Conservation (phyloP, 2,797 vertebrate genomes). For the Zonotrichia albicollis region DNA sequence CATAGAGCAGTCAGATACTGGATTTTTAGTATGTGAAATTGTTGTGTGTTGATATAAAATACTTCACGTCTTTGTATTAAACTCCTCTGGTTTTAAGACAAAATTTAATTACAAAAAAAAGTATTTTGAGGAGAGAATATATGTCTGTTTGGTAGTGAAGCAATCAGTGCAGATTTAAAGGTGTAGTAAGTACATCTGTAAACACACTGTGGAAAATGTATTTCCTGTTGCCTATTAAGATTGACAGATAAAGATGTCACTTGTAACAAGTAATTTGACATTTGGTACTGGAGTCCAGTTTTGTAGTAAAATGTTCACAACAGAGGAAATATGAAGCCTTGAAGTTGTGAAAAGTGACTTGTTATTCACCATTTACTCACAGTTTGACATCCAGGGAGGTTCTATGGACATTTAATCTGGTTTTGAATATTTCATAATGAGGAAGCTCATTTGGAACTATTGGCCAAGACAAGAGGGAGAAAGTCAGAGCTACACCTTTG, state of each 20-base stretch:
- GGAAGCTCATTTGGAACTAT: background rate
- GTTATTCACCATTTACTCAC: background rate
- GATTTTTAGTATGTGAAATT: background rate
- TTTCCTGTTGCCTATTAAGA: background rate
- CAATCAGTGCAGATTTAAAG: background rate
- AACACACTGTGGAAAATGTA: background rate
- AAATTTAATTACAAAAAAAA: background rate
- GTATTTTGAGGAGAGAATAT: background rate
- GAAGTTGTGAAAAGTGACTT: background rate
- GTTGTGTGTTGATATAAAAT: background rate
- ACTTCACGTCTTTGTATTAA: background rate
- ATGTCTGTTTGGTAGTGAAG: background rate
- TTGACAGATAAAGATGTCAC: background rate
- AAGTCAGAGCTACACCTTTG: background rate
- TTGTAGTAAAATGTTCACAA: background rate
- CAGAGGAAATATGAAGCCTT: background rate
- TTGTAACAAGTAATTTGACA: background rate
- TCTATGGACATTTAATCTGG: background rate
- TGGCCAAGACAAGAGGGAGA: background rate
- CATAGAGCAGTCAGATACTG: background rate
- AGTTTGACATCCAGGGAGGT: background rate
- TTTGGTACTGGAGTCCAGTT: background rate
- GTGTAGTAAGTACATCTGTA: background rate
- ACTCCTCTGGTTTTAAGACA: background rate
- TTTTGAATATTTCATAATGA: background rate